Base-by-base conservation (phyloP, 2,888 invertebrate genomes). In the Euplagia quadripunctaria region DNA sequence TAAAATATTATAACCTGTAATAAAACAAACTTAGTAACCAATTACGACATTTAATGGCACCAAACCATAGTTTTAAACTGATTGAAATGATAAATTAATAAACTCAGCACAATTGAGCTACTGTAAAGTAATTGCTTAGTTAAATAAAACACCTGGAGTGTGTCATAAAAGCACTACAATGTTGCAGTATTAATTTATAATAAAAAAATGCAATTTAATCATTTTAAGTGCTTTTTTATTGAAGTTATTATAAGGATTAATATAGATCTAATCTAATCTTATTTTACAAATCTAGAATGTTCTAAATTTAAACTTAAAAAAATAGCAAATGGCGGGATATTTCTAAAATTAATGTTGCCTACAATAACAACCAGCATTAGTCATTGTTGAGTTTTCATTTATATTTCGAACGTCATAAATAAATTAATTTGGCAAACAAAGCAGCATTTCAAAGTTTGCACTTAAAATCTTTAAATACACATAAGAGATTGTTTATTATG, bases 21-120 rank as follows among this genome's bases (percentile, higher is more conserved):
- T 31, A 58, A 20, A 65, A 55, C 58, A n/a, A 55, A 41, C 1
- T 58, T 43, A 41, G 46, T 55, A 68, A 17, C 41, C 66, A 70
- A 76, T 80, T 77, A 74, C 58, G 68, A 77, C 76, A 51, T 20
- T 73, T 84, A 81, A 81, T 75, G 75, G 49, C 73, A 74, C 72
- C 64, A 74, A 79, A 81, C 81, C 72, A 79, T 77, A 75, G 78
- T 71, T 74, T 64, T 43, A 16, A 72, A 74, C 51, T 58, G 46
- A 67, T 73, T 43, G 9, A 68, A 79, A 75, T 76, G 69, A 61
- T 68, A 79, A 66, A 68, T 74, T 74, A 70, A 82, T 78, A 74
- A 79, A 74, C 55, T 42, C 70, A 77, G n/a, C 9, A 31, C 69
- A 16, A 64, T 75, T 76, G 68, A 61, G 78, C 82, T 84, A 70